Evolutionary conservation across 1,140 invertebrate genomes (phyloP).

Genomic region (Diuraphis noxia): DNA sequence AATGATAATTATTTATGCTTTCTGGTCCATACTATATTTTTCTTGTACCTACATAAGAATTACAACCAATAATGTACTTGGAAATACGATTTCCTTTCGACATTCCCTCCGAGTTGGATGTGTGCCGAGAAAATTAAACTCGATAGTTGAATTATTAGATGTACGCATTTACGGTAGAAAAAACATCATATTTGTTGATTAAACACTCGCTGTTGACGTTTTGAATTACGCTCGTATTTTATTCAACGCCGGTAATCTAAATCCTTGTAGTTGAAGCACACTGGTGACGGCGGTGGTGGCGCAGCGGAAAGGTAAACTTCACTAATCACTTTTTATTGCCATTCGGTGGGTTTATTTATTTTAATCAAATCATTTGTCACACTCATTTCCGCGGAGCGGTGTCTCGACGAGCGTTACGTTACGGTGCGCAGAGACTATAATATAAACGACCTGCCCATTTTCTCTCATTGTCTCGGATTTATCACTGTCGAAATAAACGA

Average conservation of each 20-base stretch:
- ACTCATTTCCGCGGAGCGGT: neutral
- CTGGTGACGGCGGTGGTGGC: neutral
- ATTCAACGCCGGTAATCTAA: constrained; percentile 21
- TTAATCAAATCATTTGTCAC: constrained; percentile 36
- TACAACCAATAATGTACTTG: neutral
- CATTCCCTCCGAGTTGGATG: neutral
- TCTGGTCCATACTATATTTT: neutral
- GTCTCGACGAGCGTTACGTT: neutral
- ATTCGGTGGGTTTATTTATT: constrained; percentile 39
- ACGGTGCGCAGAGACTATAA: constrained; percentile 2
- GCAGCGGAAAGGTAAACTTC: constrained; percentile 20
- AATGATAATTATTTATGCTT: neutral
- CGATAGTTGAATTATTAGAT: neutral
- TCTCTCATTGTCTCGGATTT: constrained; percentile 32
- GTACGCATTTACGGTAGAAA: neutral
- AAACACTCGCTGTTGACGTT: constrained; percentile 3
- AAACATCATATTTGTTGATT: constrained; percentile 19
- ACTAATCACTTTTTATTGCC: constrained; percentile 42
- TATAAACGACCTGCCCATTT: constrained; percentile 22
- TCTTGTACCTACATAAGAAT: neutral
- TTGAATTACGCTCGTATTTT: neutral
- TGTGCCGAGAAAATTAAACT: neutral
- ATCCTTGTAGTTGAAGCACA: neutral
- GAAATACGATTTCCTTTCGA: neutral
- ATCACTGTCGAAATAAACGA: constrained; percentile 34